phyloP scores from a whole-genome alignment of 2,888 invertebrate genomes.

The Idaea aversata region DNA sequence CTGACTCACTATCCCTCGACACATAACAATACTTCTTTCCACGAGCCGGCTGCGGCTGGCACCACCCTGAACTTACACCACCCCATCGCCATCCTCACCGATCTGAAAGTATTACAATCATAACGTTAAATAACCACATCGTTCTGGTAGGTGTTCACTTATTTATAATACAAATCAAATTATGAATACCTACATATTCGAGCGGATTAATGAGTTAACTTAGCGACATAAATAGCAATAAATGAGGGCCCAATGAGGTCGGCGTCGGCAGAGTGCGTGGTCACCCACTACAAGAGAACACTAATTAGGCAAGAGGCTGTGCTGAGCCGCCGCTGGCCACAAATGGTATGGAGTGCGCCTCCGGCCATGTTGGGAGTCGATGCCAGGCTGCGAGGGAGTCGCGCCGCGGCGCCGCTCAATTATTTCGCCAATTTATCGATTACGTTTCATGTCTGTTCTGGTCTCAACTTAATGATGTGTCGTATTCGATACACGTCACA shows the following conservation, averaged over 20 bases:
- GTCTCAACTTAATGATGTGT: not conserved
- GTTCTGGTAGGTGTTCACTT: conserved; percentile 14
- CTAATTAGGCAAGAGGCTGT: conserved; percentile 69
- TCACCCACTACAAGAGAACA: conserved; percentile 65
- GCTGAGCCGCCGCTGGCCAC: conserved; percentile 53
- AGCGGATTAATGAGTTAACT: conserved; percentile 38
- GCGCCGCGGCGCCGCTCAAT: conserved; percentile 58
- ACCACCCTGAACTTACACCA: conserved; percentile 19
- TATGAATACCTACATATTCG: conserved; percentile 16
- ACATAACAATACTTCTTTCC: conserved; percentile 44
- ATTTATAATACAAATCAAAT: conserved; percentile 9
- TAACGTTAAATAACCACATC: conserved; percentile 24
- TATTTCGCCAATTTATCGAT: conserved; percentile 50
- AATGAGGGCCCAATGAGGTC: conserved; percentile 50
- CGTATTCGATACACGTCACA: conserved; percentile 5
- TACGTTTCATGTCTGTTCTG: conserved; percentile 19
- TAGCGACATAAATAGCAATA: conserved; percentile 35
- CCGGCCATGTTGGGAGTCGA: conserved; percentile 57
- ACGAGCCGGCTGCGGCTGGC: conserved; percentile 50
- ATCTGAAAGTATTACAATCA: conserved; percentile 24
- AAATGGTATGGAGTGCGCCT: conserved; percentile 65
- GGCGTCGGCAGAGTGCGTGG: conserved; percentile 54
- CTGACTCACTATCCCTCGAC: conserved; percentile 54
- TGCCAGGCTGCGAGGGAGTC: conserved; percentile 58
- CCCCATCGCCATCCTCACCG: no score